Conservation (phyloP, 2,113 vertebrate species). For the Leptocoma aspasia region DNA sequence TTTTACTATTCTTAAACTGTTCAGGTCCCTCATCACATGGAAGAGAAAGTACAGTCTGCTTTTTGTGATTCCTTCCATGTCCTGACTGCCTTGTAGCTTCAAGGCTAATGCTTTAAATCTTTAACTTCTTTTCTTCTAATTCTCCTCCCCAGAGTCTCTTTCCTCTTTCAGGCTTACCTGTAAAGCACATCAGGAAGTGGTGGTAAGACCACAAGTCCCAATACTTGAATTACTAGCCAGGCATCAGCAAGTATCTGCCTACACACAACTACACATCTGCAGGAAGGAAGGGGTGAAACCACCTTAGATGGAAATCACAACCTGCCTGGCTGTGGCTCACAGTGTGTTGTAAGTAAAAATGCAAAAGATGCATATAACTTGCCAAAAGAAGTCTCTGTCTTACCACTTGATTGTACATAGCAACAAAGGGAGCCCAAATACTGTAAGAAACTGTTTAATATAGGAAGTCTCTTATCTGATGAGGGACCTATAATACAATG, state of each 20-base stretch:
- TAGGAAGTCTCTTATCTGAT: not conserved
- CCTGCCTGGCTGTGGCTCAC: not conserved
- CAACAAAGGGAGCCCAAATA: not conserved
- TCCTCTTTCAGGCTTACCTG: not conserved
- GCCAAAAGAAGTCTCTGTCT: not conserved
- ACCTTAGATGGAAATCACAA: constrained; percentile 25
- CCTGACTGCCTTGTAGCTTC: not conserved
- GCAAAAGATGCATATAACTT: not conserved
- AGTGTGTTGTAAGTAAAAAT: not conserved
- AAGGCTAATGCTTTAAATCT: not conserved
- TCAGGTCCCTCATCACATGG: not conserved
- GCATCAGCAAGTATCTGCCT: constrained; percentile 4
- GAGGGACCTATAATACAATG: not conserved
- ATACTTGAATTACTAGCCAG: constrained; percentile 11
- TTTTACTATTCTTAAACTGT: not conserved
- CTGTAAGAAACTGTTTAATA: not conserved
- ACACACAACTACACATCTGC: not conserved
- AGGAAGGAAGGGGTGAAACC: constrained; percentile 49
- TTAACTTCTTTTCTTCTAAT: not conserved
- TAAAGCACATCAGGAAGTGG: constrained; percentile 20
- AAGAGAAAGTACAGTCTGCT: not conserved
- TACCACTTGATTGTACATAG: not conserved
- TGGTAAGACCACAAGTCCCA: constrained; percentile 4
- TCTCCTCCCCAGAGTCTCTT: not conserved
- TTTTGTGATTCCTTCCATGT: not conserved